phyloP scores from a whole-genome alignment of 1,140 invertebrate species.

The Uloborus diversus region DNA sequence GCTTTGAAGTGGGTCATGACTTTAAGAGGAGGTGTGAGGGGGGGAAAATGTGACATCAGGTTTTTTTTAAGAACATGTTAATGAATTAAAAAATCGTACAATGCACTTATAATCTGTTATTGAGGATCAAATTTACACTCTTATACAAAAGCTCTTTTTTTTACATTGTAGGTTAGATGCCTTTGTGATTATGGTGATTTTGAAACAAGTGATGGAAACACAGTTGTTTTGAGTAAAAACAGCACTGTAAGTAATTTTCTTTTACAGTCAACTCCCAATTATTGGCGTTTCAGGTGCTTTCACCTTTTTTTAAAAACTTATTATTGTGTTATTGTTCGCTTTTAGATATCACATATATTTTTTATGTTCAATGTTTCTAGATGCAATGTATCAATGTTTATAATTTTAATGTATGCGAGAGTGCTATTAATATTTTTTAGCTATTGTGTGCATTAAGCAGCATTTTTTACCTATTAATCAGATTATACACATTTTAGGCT shows the following conservation, averaged over 20 bases:
- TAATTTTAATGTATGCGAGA: conserved; percentile 13
- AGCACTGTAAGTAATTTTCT: conserved; percentile 70
- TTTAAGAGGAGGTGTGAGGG: no score
- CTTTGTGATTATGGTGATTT: conserved; percentile 91
- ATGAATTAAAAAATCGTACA: no score
- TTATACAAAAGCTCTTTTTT: neutral
- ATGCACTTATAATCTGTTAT: neutral
- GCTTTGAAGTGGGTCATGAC: no score
- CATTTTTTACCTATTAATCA: no score
- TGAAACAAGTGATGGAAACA: conserved; percentile 91
- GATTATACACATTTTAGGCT: no score
- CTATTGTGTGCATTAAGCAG: neutral
- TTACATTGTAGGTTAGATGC: conserved; percentile 77
- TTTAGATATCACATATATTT: no score
- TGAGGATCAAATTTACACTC: neutral
- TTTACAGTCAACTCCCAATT: neutral
- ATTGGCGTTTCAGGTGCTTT: neutral
- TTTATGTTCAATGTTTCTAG: no score
- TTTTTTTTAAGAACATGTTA: no score
- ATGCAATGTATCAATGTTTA: no score
- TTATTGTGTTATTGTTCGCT: no score
- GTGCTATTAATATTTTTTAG: no score
- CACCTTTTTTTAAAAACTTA: conserved; percentile 13
- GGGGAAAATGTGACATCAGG: no score
- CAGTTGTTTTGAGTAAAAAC: conserved; percentile 88